These are phyloP conservation scores for Drosophila arawakana DNA, from an alignment of 1,140 invertebrate species.

Conservation along the genomic window DNA sequence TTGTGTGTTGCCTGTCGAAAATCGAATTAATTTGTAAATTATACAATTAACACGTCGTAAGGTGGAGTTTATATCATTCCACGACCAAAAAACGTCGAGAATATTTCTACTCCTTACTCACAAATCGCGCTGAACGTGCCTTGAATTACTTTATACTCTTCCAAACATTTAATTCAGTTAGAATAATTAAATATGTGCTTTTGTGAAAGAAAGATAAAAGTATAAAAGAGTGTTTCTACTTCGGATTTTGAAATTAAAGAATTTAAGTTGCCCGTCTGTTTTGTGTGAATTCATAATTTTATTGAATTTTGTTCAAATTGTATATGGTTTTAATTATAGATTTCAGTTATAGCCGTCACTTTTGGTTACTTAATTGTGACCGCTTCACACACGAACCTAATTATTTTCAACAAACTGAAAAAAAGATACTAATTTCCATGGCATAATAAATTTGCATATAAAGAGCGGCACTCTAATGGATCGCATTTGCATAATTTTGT, in stretches of 20 bases:
- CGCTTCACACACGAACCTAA: conserved; percentile 50
- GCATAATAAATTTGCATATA: conserved; percentile 53
- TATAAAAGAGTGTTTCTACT: conserved; percentile 4
- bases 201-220: no score
- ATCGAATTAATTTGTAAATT: conserved; percentile 51
- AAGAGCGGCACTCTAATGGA: conserved; percentile 50
- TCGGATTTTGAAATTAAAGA: conserved; percentile 5
- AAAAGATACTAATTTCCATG: conserved; percentile 47
- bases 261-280: conserved; percentile 19
- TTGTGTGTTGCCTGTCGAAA: conserved; percentile 17
- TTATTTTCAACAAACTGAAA: conserved; percentile 32
- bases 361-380: conserved; percentile 53
- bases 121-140: conserved; percentile 29
- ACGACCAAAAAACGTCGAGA: neutral
- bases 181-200: neutral
- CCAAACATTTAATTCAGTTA: neutral
- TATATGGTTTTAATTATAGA: conserved; percentile 58
- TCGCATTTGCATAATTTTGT: conserved; percentile 54
- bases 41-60: conserved; percentile 48
- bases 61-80: conserved; percentile 7
- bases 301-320: conserved; percentile 29
- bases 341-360: conserved; percentile 30
- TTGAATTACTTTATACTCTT: conserved; percentile 18
- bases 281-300: neutral
- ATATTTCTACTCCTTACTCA: neutral